Conservation (phyloP, 2,888 invertebrate genomes). For the Hirtodrosophila alboralis region DNA sequence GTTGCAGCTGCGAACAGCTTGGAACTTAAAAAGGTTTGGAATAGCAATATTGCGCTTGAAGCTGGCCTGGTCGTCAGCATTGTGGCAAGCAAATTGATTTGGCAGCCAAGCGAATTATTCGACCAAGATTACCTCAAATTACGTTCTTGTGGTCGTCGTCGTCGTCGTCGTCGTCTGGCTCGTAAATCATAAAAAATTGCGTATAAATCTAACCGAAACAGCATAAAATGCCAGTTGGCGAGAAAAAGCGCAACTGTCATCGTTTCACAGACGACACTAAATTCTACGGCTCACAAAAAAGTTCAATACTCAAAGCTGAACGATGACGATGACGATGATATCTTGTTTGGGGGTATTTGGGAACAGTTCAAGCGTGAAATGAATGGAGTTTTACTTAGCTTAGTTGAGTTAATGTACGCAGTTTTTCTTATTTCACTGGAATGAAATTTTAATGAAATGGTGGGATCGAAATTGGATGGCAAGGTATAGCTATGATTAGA, state of each 20-base stretch:
- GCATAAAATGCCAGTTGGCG: slow-evolving; percentile 16
- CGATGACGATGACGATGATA: slow-evolving; percentile 13
- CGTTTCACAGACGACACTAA: slow-evolving; percentile 53
- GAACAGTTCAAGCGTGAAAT: slow-evolving; percentile 66
- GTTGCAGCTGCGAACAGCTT: slow-evolving; percentile 17
- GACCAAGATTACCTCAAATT: slow-evolving; percentile 47
- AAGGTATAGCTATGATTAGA: background rate
- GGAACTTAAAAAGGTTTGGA: slow-evolving; percentile 35
- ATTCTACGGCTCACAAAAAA: too few relatives aligned
- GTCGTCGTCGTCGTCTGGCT: too few relatives aligned
- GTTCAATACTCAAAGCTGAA: slow-evolving; percentile 39
- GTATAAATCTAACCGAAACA: slow-evolving; percentile 53
- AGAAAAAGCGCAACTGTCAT: slow-evolving; percentile 72
- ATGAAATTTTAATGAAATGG: slow-evolving; percentile 7
- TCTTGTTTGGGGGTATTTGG: slow-evolving; percentile 42
- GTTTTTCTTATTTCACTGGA: slow-evolving; percentile 16
- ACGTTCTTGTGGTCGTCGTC: slow-evolving; percentile 31
- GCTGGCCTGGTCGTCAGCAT: slow-evolving; percentile 18
- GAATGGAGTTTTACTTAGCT: slow-evolving; percentile 50
- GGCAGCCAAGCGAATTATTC: slow-evolving; percentile 31
- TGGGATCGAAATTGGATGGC: slow-evolving; percentile 4
- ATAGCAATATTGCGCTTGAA: background rate
- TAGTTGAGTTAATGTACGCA: slow-evolving; percentile 36
- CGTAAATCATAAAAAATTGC: slow-evolving; percentile 70
- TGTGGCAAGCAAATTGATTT: slow-evolving; percentile 63